Conservation (phyloP, 2,888 invertebrate genomes). For the Pardosa pseudoannulata region DNA sequence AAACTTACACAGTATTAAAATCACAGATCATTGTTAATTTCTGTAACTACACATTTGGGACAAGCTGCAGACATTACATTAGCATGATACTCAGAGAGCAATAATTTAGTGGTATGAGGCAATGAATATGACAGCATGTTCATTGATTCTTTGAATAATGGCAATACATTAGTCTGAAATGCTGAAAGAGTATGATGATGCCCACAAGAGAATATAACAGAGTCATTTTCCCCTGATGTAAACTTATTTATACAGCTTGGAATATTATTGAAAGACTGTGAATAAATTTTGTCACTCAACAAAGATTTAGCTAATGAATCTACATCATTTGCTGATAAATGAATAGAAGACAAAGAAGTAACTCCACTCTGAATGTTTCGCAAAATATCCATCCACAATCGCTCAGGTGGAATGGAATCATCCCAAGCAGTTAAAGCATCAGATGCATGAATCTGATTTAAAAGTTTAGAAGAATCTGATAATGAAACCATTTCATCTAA, state of each 20-base stretch:
- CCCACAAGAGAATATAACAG: constrained; percentile 67
- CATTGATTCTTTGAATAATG: constrained; percentile 64
- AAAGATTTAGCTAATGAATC: constrained; percentile 65
- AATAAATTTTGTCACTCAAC: constrained; percentile 56
- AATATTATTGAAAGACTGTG: constrained; percentile 35
- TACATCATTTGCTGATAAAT: constrained; percentile 51
- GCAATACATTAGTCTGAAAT: constrained; percentile 52
- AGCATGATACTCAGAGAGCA: constrained; percentile 58
- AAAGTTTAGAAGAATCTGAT: constrained; percentile 40
- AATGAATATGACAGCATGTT: constrained; percentile 41
- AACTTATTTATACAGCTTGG: constrained; percentile 28
- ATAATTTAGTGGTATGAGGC: constrained; percentile 51
- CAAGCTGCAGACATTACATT: constrained; percentile 66
- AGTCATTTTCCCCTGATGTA: constrained; percentile 45
- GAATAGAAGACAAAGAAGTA: constrained; percentile 45
- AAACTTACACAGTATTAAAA: constrained; percentile 18
- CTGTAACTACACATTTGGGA: constrained; percentile 69
- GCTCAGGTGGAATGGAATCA: constrained; percentile 58
- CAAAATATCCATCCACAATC: constrained; percentile 67
- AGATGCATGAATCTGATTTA: constrained; percentile 55
- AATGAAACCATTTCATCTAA: constrained; percentile 57
- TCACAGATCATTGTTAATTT: constrained; percentile 64
- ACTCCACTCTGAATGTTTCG: constrained; percentile 63
- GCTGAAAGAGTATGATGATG: constrained; percentile 63
- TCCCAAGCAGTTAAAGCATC: constrained; percentile 68